These are phyloP conservation scores for Neolamprologus falcicula DNA, from an alignment of 2,113 vertebrate species.

Conservation along the genomic window DNA sequence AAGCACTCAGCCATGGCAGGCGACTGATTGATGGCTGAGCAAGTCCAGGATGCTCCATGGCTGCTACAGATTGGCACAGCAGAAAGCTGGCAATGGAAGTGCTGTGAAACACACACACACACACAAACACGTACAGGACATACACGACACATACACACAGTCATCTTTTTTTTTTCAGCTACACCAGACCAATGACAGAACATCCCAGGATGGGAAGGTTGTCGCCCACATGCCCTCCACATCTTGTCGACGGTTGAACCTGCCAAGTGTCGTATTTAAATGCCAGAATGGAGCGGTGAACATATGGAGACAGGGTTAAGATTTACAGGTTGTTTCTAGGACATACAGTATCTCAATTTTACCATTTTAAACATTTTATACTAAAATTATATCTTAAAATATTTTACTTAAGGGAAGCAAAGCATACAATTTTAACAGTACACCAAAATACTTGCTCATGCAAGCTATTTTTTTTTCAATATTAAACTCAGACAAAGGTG, in stretches of 20 bases:
- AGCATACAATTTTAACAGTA: not conserved
- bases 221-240: slow-evolving; percentile 39
- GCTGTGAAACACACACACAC: not conserved
- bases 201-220: slow-evolving; percentile 26
- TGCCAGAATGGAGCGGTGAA: slow-evolving; percentile 20
- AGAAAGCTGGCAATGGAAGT: slow-evolving; percentile 42
- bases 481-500: not conserved
- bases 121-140: not conserved
- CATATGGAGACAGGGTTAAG: slow-evolving; percentile 14
- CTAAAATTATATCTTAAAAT: not conserved
- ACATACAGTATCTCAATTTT: not conserved
- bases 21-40: slow-evolving; percentile 58
- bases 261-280: slow-evolving; percentile 36
- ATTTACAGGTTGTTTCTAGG: not conserved
- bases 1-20: slow-evolving; percentile 33
- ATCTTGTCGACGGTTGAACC: slow-evolving; percentile 21
- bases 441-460: not conserved
- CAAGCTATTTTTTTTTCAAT: not conserved
- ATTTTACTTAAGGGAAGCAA: not conserved
- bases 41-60: slow-evolving; percentile 48
- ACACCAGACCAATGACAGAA: slow-evolving; percentile 15
- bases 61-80: slow-evolving; percentile 60
- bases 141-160: not conserved
- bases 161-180: not conserved
- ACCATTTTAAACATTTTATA: not conserved